Evolutionary conservation across 2,113 vertebrate genomes (phyloP).

Genomic region (Microtus ochrogaster): DNA sequence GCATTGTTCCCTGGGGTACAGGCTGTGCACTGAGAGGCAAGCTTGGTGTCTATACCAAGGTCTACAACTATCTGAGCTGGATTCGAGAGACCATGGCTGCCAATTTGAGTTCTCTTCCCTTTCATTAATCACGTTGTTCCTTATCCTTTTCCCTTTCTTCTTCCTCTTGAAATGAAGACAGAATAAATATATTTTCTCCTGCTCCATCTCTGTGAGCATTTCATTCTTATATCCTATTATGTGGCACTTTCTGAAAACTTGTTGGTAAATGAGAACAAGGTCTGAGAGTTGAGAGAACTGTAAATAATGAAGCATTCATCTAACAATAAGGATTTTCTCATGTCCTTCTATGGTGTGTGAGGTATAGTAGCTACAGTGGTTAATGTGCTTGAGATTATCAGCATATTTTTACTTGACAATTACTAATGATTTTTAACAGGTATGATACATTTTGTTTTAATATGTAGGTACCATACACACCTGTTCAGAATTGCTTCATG

Average conservation of each 20-base stretch:
- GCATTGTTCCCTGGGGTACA: slow-evolving; percentile 88
- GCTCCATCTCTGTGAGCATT: not conserved
- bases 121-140: fast-evolving
- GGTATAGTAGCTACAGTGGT: fast-evolving
- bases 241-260: not conserved
- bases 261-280: not conserved
- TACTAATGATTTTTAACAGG: no score
- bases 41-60: slow-evolving; percentile 89
- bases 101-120: slow-evolving; percentile 50
- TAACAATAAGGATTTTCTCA: not conserved
- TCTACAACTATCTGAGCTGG: slow-evolving; percentile 86
- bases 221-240: not conserved
- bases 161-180: not conserved
- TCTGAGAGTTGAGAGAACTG: not conserved
- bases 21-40: slow-evolving; percentile 85
- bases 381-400: not conserved
- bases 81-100: slow-evolving; percentile 83
- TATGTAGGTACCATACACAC: not conserved
- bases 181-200: slow-evolving; percentile 50
- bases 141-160: not conserved
- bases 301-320: not conserved
- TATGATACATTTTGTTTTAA: not conserved
- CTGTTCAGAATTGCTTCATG: not conserved
- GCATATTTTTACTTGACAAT: not conserved
- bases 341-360: not conserved